A percentile compares a stretch with the other conserved stretches of the same genome.
These are phyloP conservation scores for Sipha flava DNA, from an alignment of 1,140 invertebrate species.

Conservation along the genomic window DNA sequence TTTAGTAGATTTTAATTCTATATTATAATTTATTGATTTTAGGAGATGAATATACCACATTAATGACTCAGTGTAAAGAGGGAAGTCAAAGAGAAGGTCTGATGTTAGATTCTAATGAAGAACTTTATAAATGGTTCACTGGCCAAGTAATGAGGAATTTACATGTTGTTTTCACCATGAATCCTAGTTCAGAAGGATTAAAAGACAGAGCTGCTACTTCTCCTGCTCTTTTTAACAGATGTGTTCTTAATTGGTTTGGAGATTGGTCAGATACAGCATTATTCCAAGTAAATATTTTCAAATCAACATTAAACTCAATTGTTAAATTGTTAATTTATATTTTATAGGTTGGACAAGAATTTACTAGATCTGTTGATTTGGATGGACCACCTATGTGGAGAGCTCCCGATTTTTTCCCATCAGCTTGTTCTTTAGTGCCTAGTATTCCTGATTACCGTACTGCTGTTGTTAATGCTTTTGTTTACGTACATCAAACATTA, in stretches of 20 bases:
- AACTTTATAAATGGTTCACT: slow-evolving; percentile 98
- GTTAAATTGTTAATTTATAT: neutral
- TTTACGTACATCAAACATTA: slow-evolving; percentile 95
- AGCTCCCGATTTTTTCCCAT: slow-evolving; percentile 79
- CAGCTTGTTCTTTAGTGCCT: slow-evolving; percentile 68
- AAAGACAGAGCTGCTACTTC: slow-evolving; percentile 98
- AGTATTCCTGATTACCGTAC: slow-evolving; percentile 74
- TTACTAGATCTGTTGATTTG: slow-evolving; percentile 73
- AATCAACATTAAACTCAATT: slow-evolving; percentile 31
- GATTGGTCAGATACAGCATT: slow-evolving; percentile 98
- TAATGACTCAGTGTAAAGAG: slow-evolving; percentile 99
- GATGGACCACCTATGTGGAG: slow-evolving; percentile 68
- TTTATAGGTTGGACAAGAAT: slow-evolving; percentile 71
- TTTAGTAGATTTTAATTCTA: too few relatives aligned
- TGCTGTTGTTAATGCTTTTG: slow-evolving; percentile 94
- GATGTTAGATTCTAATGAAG: slow-evolving; percentile 97
- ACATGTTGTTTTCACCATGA: slow-evolving; percentile 99
- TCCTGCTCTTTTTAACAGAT: slow-evolving; percentile 97
- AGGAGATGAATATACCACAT: slow-evolving; percentile 92
- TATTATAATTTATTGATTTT: too few relatives aligned
- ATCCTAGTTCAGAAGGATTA: slow-evolving; percentile 93
- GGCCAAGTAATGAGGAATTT: slow-evolving; percentile 97
- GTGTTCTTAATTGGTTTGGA: slow-evolving; percentile 99
- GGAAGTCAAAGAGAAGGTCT: slow-evolving; percentile 94
- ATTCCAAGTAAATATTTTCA: slow-evolving; percentile 63